These are phyloP conservation scores for Sander vitreus DNA, from an alignment of 2,113 vertebrate genomes.

Conservation along the genomic window DNA sequence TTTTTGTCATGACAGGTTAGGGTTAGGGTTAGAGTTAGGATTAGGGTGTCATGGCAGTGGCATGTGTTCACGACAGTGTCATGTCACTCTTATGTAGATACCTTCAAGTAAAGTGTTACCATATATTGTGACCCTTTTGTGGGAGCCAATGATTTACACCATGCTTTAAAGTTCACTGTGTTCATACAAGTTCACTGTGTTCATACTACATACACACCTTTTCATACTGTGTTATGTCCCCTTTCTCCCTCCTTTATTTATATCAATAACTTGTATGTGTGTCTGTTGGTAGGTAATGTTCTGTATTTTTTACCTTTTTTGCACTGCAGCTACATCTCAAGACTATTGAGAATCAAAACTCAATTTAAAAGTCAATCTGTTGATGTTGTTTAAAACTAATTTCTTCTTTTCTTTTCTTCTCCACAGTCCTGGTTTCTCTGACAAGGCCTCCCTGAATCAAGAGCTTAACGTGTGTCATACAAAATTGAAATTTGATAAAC, in stretches of 20 bases:
- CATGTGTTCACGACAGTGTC: too few species aligned
- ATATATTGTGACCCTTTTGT: not conserved
- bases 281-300: not conserved
- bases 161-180: slow-evolving; percentile 22
- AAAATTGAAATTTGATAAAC: slow-evolving; percentile 74
- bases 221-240: slow-evolving; percentile 17
- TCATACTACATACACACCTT: slow-evolving; percentile 12
- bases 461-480: slow-evolving; percentile 80
- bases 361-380: not conserved
- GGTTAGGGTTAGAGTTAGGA: too few species aligned
- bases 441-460: slow-evolving; percentile 87
- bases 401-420: slow-evolving; percentile 25
- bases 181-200: slow-evolving; percentile 18
- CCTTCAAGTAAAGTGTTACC: too few species aligned
- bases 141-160: not conserved
- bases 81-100: too few species aligned
- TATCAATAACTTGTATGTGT: not conserved
- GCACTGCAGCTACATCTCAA: not conserved
- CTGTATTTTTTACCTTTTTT: slow-evolving; percentile 1
- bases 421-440: slow-evolving; percentile 95
- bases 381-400: slow-evolving; percentile 16
- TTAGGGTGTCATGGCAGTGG: too few species aligned
- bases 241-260: not conserved
- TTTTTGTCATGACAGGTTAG: too few species aligned
- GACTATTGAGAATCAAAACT: not conserved